phyloP scores from a whole-genome alignment of 1,140 invertebrate species.

The Pygmarrhopalites habei region DNA sequence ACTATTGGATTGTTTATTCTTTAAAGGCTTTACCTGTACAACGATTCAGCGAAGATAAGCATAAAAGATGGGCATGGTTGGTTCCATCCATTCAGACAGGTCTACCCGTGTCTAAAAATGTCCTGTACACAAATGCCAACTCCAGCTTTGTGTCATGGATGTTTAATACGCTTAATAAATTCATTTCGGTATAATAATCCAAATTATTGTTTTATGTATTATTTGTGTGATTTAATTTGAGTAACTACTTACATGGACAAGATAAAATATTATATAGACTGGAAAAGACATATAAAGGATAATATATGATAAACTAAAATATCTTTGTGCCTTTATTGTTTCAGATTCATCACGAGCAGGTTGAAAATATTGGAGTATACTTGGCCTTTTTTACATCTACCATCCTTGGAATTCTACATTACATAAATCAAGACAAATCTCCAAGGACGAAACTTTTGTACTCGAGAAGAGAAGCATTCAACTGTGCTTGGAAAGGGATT shows the following conservation, averaged over 20 bases:
- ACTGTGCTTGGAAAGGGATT: slow-evolving; percentile 19
- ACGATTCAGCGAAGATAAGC: no score
- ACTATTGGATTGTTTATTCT: no score
- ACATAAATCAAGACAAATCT: slow-evolving; percentile 13
- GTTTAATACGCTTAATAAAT: slow-evolving; percentile 25
- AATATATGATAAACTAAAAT: no score
- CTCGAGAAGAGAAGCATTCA: no score
- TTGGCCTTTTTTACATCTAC: slow-evolving; percentile 32
- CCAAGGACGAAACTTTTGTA: no score
- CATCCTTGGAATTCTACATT: slow-evolving; percentile 32
- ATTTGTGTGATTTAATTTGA: neutral
- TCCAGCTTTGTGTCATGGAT: slow-evolving; percentile 29
- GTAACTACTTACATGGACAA: no score
- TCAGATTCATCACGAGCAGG: slow-evolving; percentile 22
- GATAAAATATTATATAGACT: no score
- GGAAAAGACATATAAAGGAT: no score
- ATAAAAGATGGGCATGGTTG: slow-evolving; percentile 38
- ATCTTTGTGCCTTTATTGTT: no score
- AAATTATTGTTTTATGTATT: neutral
- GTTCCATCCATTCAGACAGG: slow-evolving; percentile 22
- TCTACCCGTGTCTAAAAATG: slow-evolving; percentile 18
- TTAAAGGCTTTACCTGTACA: no score
- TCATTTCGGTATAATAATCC: slow-evolving; percentile 17
- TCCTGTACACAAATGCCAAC: slow-evolving; percentile 22
- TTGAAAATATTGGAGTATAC: slow-evolving; percentile 16